Evolutionary conservation across 2,113 vertebrate species (phyloP).

Genomic region (Rhombomys opimus): DNA sequence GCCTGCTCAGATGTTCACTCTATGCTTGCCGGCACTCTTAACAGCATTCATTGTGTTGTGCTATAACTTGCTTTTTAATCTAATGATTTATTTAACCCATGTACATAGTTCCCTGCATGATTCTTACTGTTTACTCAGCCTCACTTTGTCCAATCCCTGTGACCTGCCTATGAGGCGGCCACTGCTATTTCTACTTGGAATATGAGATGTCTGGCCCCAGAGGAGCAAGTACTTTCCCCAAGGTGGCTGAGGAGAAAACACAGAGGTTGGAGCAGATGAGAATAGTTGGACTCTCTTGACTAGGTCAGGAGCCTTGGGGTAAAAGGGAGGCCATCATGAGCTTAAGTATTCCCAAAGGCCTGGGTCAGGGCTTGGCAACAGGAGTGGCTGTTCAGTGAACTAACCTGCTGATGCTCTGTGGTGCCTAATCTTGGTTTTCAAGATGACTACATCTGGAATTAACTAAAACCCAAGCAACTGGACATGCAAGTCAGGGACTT

Average conservation of each 20-base stretch:
- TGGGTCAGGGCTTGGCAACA: background rate
- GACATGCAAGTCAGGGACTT: background rate
- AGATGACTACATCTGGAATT: background rate
- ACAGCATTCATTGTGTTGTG: background rate
- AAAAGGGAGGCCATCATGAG: background rate
- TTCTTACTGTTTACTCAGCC: background rate
- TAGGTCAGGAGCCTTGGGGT: background rate
- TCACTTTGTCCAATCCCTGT: background rate
- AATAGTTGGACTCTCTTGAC: background rate
- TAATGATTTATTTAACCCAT: background rate
- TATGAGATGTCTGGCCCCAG: background rate
- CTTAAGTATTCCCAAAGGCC: background rate
- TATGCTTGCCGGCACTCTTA: background rate
- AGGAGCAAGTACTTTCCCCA: background rate
- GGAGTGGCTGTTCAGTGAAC: background rate
- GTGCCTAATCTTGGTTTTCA: background rate
- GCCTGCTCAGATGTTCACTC: background rate
- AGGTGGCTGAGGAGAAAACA: background rate
- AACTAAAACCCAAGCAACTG: background rate
- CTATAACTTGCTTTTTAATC: background rate
- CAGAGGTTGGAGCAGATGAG: background rate
- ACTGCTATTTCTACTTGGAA: background rate
- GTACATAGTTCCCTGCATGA: too few species aligned
- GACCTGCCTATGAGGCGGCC: background rate
- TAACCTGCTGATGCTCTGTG: background rate